These are phyloP conservation scores for Dinomys branickii DNA, from an alignment of 2,113 vertebrate genomes.

Conservation along the genomic window DNA sequence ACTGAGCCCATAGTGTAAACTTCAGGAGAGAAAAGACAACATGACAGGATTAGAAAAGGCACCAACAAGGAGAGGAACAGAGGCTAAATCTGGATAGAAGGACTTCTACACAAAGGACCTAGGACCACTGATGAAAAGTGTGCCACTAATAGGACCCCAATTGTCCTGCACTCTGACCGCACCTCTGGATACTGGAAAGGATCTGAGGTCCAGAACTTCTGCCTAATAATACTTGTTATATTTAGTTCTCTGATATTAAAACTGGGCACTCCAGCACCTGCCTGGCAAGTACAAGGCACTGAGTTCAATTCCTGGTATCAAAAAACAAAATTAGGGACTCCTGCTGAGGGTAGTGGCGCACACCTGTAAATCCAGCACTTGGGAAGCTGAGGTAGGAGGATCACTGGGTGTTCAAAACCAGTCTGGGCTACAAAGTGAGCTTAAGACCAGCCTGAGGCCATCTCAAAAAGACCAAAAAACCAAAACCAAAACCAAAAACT, in stretches of 20 bases:
- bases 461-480: too few species aligned
- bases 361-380: too few species aligned
- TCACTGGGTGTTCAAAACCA: too few species aligned
- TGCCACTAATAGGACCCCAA: background rate
- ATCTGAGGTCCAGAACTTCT: background rate
- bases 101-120: background rate
- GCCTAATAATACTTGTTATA: background rate
- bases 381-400: too few species aligned
- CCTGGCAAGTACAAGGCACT: too few species aligned
- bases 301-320: too few species aligned
- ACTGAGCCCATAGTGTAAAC: background rate
- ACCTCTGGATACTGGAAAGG: background rate
- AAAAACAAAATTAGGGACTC: too few species aligned
- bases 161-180: background rate
- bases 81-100: background rate
- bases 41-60: background rate
- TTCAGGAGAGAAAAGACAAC: conserved; percentile 19
- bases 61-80: background rate
- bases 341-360: too few species aligned
- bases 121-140: background rate
- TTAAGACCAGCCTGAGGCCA: too few species aligned
- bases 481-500: too few species aligned
- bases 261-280: too few species aligned
- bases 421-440: too few species aligned
- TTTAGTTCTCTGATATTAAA: background rate